Evolutionary conservation across 1,140 invertebrate species (phyloP).

Genomic region (Trachymyrmex septentrionalis): DNA sequence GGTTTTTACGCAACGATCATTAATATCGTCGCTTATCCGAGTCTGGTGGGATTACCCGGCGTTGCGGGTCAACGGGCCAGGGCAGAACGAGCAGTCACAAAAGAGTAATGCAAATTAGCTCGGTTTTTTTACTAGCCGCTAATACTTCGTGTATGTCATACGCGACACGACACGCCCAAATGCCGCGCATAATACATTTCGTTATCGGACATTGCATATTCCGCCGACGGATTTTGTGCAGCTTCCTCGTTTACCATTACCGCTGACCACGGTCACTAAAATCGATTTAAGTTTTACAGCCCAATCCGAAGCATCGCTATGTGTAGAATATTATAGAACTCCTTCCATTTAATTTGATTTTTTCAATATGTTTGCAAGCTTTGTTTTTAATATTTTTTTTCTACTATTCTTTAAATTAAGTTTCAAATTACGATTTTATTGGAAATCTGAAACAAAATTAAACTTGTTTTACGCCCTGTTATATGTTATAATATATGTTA

Average conservation of each 20-base stretch:
- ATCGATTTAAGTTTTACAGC: constrained; percentile 64
- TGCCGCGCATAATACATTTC: constrained; percentile 51
- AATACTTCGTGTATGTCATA: constrained; percentile 33
- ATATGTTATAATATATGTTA: background rate
- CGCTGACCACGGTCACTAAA: constrained; percentile 7
- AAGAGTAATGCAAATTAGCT: constrained; percentile 74
- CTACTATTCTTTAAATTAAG: background rate
- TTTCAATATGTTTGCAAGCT: background rate
- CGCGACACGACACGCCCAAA: constrained; percentile 59
- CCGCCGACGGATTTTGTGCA: constrained; percentile 41
- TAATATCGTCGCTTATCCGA: constrained; percentile 75
- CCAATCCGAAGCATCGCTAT: background rate
- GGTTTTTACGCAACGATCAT: constrained; percentile 70
- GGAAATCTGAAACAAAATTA: background rate
- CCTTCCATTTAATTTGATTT: background rate
- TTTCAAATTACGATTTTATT: background rate
- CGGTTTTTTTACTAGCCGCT: background rate
- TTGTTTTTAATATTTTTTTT: background rate
- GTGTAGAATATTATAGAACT: background rate
- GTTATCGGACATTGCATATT: constrained; percentile 60
- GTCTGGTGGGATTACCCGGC: constrained; percentile 60
- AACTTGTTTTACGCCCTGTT: background rate
- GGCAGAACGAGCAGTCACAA: constrained; percentile 38
- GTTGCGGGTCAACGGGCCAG: constrained; percentile 47
- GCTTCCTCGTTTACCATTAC: constrained; percentile 59